Base-by-base conservation (phyloP, 2,888 invertebrate genomes). In the Gortyna flavago region DNA sequence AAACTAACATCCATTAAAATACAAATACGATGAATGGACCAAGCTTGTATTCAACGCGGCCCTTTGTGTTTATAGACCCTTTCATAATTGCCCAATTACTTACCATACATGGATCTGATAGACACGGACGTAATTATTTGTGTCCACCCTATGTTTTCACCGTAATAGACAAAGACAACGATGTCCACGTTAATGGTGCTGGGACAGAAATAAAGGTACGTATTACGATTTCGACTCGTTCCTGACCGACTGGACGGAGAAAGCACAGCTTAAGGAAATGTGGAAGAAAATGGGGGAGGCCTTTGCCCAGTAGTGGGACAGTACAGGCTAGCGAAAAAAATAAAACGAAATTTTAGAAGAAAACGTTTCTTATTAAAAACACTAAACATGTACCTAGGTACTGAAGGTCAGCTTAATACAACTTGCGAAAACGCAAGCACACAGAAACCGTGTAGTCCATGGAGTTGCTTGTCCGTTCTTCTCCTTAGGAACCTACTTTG, bases 51-150 rank as follows among this genome's bases (percentile, higher is more conserved):
- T 61, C 35, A 48, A 54, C n/a, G n/a, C 51, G 65, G 21, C 16
- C 9, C 7, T 59, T 64, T 65, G 48, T 67, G 2, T 61, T 48
- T 13, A 69, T 8, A 51, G 6, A 67, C 25, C 67, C 35, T 67
- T 79, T 72, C 25, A 77, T 71, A n/a, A 48, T 7, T 35, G n/a
- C 25, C 67, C 64, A 77, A 77, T 72, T 77, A 67, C 71, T 32
- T 25, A 16, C 32, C 25, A 29, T 25, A 54, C 25, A 66, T 38
- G 66, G 18, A 32, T 67, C 51, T 38, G 35, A 68, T 64, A 57
- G 38, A 44, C 65, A 41, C 16, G 48, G 32, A 59, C 51, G 16
- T 57, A 69, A 65, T 80, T 51, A 78, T 44, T 57, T 35, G 4
- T 54, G 44, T 29, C 21, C 29, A 73, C 25, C n/a, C n/a, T 25